Conservation (phyloP, 2,113 vertebrate species). For the Erinaceus europaeus region DNA sequence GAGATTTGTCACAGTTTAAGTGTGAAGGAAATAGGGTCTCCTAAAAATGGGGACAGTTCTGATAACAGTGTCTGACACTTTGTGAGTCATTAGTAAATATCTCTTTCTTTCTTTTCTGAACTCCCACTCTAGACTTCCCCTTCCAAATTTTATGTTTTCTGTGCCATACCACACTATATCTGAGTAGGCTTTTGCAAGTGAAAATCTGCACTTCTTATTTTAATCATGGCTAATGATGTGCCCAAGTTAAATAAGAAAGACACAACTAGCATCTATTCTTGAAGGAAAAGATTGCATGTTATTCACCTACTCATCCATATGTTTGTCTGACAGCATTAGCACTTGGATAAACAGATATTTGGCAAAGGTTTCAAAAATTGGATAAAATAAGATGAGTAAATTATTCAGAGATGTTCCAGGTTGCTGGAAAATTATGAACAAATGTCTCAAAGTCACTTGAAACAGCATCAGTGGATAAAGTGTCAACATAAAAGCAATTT, state of each 20-base stretch:
- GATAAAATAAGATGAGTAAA: not conserved
- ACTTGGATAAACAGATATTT: conserved; percentile 15
- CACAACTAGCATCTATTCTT: not conserved
- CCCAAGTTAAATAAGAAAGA: not conserved
- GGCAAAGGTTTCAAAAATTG: not conserved
- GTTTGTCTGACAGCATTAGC: conserved; percentile 7
- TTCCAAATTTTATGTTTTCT: not conserved
- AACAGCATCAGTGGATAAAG: not conserved
- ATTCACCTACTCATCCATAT: not conserved
- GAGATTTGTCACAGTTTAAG: not conserved
- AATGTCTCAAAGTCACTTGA: not conserved
- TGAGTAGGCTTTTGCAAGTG: not conserved
- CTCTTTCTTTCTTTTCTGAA: not conserved
- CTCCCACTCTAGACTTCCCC: not conserved
- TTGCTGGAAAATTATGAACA: not conserved
- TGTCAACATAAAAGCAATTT: conserved; percentile 44
- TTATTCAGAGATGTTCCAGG: not conserved
- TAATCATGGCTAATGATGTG: not conserved
- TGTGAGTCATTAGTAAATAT: not conserved
- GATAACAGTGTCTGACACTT: not conserved
- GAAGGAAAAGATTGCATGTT: not conserved
- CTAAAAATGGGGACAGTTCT: too few species aligned
- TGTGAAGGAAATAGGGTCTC: not conserved
- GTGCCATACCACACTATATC: not conserved
- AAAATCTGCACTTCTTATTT: conserved; percentile 7